phyloP scores from a whole-genome alignment of 2,888 invertebrate genomes.

The Cerastis rubricosa region DNA sequence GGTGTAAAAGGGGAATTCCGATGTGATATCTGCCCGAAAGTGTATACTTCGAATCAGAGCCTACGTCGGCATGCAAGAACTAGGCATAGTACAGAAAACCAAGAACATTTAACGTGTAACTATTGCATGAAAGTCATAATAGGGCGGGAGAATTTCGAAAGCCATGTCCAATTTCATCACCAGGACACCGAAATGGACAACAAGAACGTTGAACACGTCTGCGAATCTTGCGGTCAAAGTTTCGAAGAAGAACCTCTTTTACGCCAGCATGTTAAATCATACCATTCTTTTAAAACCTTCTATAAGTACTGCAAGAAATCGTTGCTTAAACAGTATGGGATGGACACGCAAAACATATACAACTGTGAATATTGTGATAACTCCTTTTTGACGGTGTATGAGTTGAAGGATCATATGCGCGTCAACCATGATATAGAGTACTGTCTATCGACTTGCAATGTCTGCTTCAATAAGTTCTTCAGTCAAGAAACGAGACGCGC shows the following conservation, averaged over 20 bases:
- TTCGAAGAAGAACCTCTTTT: constrained; percentile 76
- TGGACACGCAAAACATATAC: constrained; percentile 62
- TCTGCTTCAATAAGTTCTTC: constrained; percentile 83
- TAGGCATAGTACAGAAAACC: constrained; percentile 70
- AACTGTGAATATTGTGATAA: constrained; percentile 80
- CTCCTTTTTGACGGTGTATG: constrained; percentile 74
- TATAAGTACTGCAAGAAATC: constrained; percentile 81
- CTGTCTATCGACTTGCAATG: constrained; percentile 79
- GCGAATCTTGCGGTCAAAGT: constrained; percentile 73
- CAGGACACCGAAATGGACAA: constrained; percentile 32
- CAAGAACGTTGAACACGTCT: constrained; percentile 61
- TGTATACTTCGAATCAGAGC: constrained; percentile 82
- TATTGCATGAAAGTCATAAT: constrained; percentile 67
- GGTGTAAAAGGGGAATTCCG: constrained; percentile 76
- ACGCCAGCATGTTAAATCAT: constrained; percentile 78
- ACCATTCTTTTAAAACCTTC: constrained; percentile 81
- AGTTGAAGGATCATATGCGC: constrained; percentile 82
- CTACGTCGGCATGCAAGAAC: constrained; percentile 76
- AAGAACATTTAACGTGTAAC: constrained; percentile 67
- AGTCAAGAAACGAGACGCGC: constrained; percentile 76
- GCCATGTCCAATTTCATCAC: constrained; percentile 67
- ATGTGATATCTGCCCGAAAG: constrained; percentile 82
- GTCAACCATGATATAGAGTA: constrained; percentile 79
- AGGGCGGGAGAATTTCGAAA: constrained; percentile 70
- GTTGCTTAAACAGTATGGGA: constrained; percentile 69